A percentile compares a stretch with the other conserved stretches of the same genome.
These are phyloP conservation scores for Sorex araneus DNA, from an alignment of 2,113 vertebrate genomes.

Conservation along the genomic window DNA sequence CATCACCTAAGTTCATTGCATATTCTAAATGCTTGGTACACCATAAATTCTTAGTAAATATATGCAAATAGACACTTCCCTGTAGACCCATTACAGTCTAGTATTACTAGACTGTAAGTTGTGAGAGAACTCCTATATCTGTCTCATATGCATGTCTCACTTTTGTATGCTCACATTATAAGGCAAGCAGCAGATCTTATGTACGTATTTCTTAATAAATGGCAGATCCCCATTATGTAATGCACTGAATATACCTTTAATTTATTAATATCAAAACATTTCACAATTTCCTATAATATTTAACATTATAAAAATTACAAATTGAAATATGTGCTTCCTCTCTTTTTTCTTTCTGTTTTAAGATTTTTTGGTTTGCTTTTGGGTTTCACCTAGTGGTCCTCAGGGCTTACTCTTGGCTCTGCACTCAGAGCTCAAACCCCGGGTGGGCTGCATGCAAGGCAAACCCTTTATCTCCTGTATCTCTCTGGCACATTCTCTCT, in stretches of 20 bases:
- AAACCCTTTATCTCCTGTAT: too few relatives aligned
- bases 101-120: neutral
- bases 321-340: too few relatives aligned
- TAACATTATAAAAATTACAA: too few relatives aligned
- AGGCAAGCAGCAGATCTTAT: neutral
- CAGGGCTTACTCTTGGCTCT: too few relatives aligned
- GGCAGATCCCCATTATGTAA: neutral
- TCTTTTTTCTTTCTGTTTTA: too few relatives aligned
- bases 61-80: neutral
- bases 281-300: neutral
- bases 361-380: too few relatives aligned
- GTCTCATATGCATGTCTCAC: neutral
- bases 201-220: conserved; percentile 19
- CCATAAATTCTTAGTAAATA: neutral
- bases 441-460: too few relatives aligned
- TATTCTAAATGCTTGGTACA: neutral
- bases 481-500: neutral
- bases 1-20: neutral
- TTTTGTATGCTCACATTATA: neutral
- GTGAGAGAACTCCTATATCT: neutral
- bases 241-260: neutral
- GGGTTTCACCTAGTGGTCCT: too few relatives aligned
- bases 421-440: too few relatives aligned
- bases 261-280: conserved; percentile 8
- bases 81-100: neutral